phyloP scores from a whole-genome alignment of 2,888 invertebrate genomes.

The Petrolisthes manimaculis region DNA sequence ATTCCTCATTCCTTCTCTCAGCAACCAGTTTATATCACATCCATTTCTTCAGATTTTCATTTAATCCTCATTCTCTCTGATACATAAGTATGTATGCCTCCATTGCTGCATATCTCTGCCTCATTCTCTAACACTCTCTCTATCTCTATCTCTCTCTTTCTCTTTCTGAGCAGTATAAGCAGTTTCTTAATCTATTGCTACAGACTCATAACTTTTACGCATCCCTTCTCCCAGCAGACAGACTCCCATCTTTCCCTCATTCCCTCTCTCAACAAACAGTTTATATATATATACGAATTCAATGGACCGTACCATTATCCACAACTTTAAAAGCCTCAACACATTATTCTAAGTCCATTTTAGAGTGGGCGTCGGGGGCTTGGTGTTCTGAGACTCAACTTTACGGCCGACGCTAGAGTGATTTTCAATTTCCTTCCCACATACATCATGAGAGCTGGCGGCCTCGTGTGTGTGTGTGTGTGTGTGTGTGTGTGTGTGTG shows the following conservation, averaged over 20 bases:
- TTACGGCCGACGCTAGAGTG: constrained; percentile 49
- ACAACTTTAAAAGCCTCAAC: constrained; percentile 55
- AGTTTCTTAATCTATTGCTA: too few relatives aligned
- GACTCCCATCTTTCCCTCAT: constrained; percentile 12
- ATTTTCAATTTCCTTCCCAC: constrained; percentile 50
- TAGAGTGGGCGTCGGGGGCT: constrained; percentile 37
- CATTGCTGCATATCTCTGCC: background rate
- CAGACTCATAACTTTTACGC: too few relatives aligned
- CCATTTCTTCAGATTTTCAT: too few relatives aligned
- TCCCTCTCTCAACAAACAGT: constrained; percentile 17
- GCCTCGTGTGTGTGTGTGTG: background rate
- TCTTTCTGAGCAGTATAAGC: too few relatives aligned
- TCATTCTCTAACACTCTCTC: background rate
- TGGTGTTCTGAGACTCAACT: constrained; percentile 25
- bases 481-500: background rate
- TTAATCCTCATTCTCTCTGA: background rate
- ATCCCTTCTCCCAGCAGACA: background rate
- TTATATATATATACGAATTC: constrained; percentile 32
- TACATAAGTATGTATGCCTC: background rate
- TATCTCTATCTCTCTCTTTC: too few relatives aligned
- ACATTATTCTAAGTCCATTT: constrained; percentile 54
- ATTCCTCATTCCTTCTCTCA: too few relatives aligned
- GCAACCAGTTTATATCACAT: too few relatives aligned
- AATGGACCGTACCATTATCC: constrained; percentile 43
- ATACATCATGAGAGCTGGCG: constrained; percentile 38